Evolutionary conservation across 2,888 invertebrate species (phyloP), one percentile per base, ranked within the genome.

Genomic region (Drosophila fungiperda): DNA sequence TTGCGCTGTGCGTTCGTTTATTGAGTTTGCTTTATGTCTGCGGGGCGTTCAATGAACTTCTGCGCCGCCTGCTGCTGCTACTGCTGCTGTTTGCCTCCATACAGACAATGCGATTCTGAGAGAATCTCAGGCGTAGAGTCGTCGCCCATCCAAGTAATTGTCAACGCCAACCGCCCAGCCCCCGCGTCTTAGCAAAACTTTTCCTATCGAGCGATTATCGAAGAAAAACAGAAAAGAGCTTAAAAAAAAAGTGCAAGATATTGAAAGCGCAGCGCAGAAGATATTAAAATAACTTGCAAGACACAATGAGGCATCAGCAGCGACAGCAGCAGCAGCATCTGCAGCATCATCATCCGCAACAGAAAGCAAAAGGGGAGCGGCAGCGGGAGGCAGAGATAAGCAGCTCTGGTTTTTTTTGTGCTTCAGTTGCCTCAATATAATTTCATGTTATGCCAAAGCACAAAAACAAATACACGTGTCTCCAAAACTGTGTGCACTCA

Each of bases 211-310:
- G 66, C 72, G 78, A 80, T 80, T 80, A 80, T 72, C 77, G 77
- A 77, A 57, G 29, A 29, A 36, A 48, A 73, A 32, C 45, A 53
- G 50, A 73, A 57, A 68, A 64, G 42, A 52, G 50, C 66, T n/a
- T 65, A 55, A 59, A 63, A 42, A 42, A 36, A 59, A 68, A 62
- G 29, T 49, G 35, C 71, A 67, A 67, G 77, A 70, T 80, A 80
- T 76, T 80, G 76, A 76, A 82, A 75, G 76, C 65, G 60, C 67
- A 63, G 49, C 63, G 32, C 38, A 68, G 64, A 68, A 76, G 83
- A 89, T 89, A 87, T 89, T 85, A 85, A 89, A 84, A 87, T 78
- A 87, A 82, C 81, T 84, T 85, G 59, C 73, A 77, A 62, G 72
- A 70, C 78, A 80, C 72, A 80, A 87, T 74, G 66, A 53, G 49